phyloP scores from a whole-genome alignment of 2,888 invertebrate genomes.

The Geotrupes spiniger region DNA sequence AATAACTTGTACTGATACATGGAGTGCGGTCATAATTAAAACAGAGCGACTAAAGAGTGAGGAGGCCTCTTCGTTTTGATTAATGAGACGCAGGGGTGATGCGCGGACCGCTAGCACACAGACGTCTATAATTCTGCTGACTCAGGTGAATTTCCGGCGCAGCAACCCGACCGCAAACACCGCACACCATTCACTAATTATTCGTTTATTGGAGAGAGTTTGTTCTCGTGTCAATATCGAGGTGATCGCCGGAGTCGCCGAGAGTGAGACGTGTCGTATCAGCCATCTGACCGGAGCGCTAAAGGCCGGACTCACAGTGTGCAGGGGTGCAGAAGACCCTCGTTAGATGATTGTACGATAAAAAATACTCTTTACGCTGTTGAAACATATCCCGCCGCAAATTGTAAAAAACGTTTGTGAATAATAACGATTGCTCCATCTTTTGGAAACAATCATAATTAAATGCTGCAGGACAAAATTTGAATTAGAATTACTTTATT shows the following conservation, averaged over 20 bases:
- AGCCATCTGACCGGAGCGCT: constrained; percentile 42
- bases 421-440: too few species aligned
- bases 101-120: constrained; percentile 31
- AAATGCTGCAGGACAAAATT: too few species aligned
- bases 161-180: constrained; percentile 37
- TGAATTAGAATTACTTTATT: too few species aligned
- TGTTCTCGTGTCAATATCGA: constrained; percentile 33
- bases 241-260: constrained; percentile 21
- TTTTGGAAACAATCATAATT: not conserved
- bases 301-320: constrained; percentile 27
- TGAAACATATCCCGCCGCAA: constrained; percentile 15
- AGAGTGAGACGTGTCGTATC: constrained; percentile 45
- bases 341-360: constrained; percentile 45
- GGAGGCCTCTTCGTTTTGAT: constrained; percentile 38
- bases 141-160: constrained; percentile 40
- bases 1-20: constrained; percentile 39
- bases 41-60: constrained; percentile 32
- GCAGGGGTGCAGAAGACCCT: constrained; percentile 33
- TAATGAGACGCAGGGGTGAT: constrained; percentile 38
- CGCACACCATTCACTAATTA: constrained; percentile 35
- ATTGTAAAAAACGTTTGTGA: not conserved
- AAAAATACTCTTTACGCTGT: constrained; percentile 38
- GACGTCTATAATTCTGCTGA: constrained; percentile 43
- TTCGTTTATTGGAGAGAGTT: constrained; percentile 34
- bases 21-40: constrained; percentile 41